Conservation (phyloP, 2,113 vertebrate species). For the Onychostoma macrolepis region DNA sequence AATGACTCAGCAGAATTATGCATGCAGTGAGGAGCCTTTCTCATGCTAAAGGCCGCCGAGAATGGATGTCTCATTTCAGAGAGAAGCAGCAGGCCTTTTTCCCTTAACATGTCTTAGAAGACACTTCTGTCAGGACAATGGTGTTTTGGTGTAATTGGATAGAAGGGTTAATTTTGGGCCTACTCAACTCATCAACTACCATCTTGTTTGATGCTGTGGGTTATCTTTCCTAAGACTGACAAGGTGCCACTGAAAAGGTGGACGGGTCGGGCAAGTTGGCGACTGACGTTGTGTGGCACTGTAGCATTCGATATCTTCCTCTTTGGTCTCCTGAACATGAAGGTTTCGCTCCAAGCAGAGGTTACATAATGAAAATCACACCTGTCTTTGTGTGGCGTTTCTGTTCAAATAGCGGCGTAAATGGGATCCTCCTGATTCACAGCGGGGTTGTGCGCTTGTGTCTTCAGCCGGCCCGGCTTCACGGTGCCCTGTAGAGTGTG, state of each 20-base stretch:
- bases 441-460: slow-evolving; percentile 34
- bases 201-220: neutral
- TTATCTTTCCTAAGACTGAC: slow-evolving; percentile 52
- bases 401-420: slow-evolving; percentile 66
- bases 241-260: slow-evolving; percentile 33
- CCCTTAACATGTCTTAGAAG: slow-evolving; percentile 70
- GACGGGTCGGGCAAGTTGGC: slow-evolving; percentile 12
- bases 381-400: slow-evolving; percentile 62
- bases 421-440: slow-evolving; percentile 62
- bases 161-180: slow-evolving; percentile 60
- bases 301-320: neutral
- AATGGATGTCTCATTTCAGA: slow-evolving; percentile 75
- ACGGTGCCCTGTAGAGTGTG: slow-evolving; percentile 63
- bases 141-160: slow-evolving; percentile 67
- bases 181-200: slow-evolving; percentile 61
- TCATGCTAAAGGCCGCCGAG: slow-evolving; percentile 79
- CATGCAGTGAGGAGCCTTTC: slow-evolving; percentile 76
- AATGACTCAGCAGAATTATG: slow-evolving; percentile 80
- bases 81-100: slow-evolving; percentile 64
- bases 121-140: slow-evolving; percentile 67
- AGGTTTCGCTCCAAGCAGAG: slow-evolving; percentile 44
- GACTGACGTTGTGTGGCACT: slow-evolving; percentile 36
- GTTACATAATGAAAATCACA: slow-evolving; percentile 65
- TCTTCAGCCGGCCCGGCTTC: slow-evolving; percentile 53
- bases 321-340: slow-evolving; percentile 39